These are phyloP conservation scores for Boloria selene DNA, from an alignment of 2,888 invertebrate genomes.

Conservation along the genomic window DNA sequence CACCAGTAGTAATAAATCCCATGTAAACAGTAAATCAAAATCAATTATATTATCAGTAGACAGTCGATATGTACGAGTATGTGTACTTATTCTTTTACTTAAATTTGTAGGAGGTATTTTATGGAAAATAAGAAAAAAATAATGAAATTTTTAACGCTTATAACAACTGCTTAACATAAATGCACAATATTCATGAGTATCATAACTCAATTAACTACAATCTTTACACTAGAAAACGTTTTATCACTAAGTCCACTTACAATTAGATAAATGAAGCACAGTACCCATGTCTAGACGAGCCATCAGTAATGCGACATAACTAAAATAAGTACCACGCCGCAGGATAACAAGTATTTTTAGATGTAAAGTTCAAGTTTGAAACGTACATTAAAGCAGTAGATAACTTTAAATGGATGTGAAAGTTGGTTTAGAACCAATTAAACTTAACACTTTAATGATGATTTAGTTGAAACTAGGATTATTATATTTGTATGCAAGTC, in stretches of 20 bases:
- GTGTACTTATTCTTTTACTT: too few species aligned
- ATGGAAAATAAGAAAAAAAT: too few species aligned
- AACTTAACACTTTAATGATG: neutral
- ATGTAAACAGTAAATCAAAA: too few species aligned
- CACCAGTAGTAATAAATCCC: too few species aligned
- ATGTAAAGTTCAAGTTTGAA: slow-evolving; percentile 31
- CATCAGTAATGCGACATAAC: slow-evolving; percentile 35
- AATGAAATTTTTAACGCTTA: too few species aligned
- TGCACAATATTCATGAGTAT: neutral
- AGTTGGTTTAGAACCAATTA: slow-evolving; percentile 8
- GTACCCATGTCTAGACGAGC: slow-evolving; percentile 34
- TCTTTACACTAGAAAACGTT: neutral
- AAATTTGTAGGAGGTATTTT: too few species aligned
- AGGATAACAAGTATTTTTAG: slow-evolving; percentile 36
- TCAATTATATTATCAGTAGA: too few species aligned
- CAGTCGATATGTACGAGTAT: too few species aligned
- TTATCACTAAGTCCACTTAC: slow-evolving; percentile 7
- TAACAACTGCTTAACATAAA: too few species aligned
- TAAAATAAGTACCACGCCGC: slow-evolving; percentile 37
- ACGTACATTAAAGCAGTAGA: slow-evolving; percentile 17
- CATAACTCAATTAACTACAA: neutral
- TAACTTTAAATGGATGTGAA: slow-evolving; percentile 9
- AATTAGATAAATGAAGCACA: slow-evolving; percentile 17
- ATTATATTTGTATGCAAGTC: too few species aligned
- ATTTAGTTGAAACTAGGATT: too few species aligned